Base-by-base conservation (phyloP, 1,140 invertebrate species). In the Drosophila pallidifrons region DNA sequence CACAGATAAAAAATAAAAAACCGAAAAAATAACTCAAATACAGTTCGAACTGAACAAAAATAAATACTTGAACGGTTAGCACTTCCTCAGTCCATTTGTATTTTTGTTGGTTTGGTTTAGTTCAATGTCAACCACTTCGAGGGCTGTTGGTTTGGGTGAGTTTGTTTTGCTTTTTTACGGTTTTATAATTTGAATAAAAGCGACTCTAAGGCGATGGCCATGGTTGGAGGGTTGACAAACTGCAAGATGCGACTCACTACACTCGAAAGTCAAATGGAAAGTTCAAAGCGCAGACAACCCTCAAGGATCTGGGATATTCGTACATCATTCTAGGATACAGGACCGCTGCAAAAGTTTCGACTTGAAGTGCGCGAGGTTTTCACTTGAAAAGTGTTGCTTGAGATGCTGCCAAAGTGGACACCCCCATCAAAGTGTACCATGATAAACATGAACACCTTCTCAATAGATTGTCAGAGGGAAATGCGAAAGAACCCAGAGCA, bases 11-110 rank as follows among this genome's bases (percentile, higher is more conserved):
- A 25, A 47, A 57, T n/a, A n/a, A 8, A 54, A 41, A 46, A 55
- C 20, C 20, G n/a, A 57, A 71, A 60, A 72, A 64, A 45, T 6
- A 67, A 45, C 68, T 47, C 47, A 77, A 86, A 73, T 64, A 70
- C 80, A 88, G 77, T 80, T 87, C 79, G 83, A 88, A 87, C 65
- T 77, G 32, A 87, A 77, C 59, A 41, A 74, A 77, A 67, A 66
- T 57, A 87, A 87, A 87, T 77, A 87, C 47, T 54, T 16, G 10
- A 20, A 65, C 58, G 55, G 79, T 52, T 81, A 38, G 51, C 35
- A 43, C 20, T 45, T 49, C 49, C 43, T 15, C 7, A 25, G 49
- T 25, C 10, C 2, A 38, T 52, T 20, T 51, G 5, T 15, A 0
- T 65, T 51, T 52, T 69, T 52, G 43, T 43, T 16, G 13, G 10